A percentile compares a stretch with the other conserved stretches of the same genome.
Conservation (phyloP, 2,113 vertebrate species). For the Sorex fumeus region DNA sequence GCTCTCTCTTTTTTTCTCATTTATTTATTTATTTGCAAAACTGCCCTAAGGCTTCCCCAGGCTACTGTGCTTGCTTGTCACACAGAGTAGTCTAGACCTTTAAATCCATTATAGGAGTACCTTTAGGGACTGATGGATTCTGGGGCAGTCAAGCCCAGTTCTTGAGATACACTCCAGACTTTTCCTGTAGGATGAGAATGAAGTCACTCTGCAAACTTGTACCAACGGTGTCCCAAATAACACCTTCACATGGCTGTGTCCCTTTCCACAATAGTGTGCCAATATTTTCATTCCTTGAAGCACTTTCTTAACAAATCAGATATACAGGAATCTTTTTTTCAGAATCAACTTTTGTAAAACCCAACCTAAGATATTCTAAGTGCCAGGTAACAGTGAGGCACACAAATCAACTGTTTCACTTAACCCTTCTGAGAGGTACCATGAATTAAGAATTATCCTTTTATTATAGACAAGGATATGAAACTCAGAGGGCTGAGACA, state of each 20-base stretch:
- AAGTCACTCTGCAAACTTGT: neutral
- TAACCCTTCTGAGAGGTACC: neutral
- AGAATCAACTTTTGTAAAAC: neutral
- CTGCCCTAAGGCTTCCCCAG: neutral
- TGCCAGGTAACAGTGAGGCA: too few relatives aligned
- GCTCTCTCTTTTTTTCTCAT: neutral
- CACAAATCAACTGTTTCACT: neutral
- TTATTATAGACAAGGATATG: constrained; percentile 8
- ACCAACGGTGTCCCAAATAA: neutral
- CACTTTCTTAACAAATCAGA: neutral
- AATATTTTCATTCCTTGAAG: neutral
- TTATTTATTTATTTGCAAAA: neutral
- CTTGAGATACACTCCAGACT: neutral
- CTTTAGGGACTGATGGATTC: neutral
- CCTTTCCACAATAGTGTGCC: neutral
- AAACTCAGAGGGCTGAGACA: neutral
- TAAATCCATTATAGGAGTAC: neutral
- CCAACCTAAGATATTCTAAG: neutral
- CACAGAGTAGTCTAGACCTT: neutral
- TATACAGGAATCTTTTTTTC: neutral
- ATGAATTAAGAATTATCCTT: neutral
- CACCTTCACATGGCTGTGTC: neutral
- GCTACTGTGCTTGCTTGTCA: neutral
- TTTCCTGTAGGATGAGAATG: neutral
- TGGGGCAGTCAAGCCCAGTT: neutral